Conservation (phyloP, 2,888 invertebrate species). For the Cantharis flavilabris region DNA sequence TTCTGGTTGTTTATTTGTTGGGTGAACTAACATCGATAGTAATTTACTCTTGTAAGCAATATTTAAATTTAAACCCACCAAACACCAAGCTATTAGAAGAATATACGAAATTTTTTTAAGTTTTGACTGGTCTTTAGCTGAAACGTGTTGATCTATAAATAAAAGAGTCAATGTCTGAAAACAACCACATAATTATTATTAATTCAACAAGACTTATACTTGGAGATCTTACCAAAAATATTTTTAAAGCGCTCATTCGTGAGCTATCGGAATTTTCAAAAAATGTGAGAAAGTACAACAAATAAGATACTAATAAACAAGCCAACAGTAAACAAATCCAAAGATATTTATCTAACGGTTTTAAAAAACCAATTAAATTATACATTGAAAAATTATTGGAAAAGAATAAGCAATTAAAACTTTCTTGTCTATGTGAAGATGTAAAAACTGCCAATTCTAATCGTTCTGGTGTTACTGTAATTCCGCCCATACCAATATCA, state of each 20-base stretch:
- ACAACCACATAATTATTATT: not conserved
- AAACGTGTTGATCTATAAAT: slow-evolving; percentile 6
- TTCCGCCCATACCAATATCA: slow-evolving; percentile 12
- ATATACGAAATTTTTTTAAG: not conserved
- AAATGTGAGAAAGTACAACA: not conserved
- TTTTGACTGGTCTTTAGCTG: not conserved
- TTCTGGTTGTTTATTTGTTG: not conserved
- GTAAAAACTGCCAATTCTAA: slow-evolving; percentile 22
- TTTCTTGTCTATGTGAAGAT: slow-evolving; percentile 19
- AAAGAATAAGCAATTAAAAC: slow-evolving; percentile 23
- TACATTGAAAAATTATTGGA: slow-evolving; percentile 3
- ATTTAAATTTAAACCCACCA: slow-evolving; percentile 7
- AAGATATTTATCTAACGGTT: slow-evolving; percentile 12
- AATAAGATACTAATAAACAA: not conserved
- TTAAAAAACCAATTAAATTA: slow-evolving; percentile 12
- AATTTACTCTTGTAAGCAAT: slow-evolving; percentile 16
- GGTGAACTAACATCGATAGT: not conserved
- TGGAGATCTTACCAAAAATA: not conserved
- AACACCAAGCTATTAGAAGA: not conserved
- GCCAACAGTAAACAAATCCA: not conserved
- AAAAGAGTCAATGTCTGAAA: not conserved
- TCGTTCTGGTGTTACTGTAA: slow-evolving; percentile 22
- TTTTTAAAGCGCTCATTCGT: not conserved
- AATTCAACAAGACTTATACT: not conserved
- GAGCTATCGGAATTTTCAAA: not conserved